These are phyloP conservation scores for Urocolius indicus DNA, from an alignment of 2,113 vertebrate genomes.

Conservation along the genomic window DNA sequence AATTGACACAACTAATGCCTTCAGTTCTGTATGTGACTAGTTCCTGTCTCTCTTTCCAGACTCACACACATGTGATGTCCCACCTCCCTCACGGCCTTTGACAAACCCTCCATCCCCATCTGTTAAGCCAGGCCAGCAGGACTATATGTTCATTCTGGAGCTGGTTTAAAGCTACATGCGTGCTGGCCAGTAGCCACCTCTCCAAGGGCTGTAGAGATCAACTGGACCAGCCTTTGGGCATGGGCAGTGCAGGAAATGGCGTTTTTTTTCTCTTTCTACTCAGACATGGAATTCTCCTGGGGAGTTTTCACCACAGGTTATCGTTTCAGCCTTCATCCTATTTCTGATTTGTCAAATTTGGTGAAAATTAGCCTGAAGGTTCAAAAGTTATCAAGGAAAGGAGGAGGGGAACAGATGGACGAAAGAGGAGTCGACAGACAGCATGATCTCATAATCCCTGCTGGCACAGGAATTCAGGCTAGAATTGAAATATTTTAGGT, in stretches of 20 bases:
- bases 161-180: background rate
- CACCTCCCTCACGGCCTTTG: background rate
- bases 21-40: background rate
- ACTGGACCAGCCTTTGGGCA: background rate
- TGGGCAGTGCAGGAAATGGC: background rate
- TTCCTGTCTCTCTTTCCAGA: background rate
- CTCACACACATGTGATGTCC: fast-evolving
- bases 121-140: background rate
- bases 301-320: background rate
- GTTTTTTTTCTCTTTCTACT: background rate
- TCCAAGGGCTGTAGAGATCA: background rate
- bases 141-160: background rate
- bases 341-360: slow-evolving; percentile 1
- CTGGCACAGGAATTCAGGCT: slow-evolving; percentile 48
- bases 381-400: slow-evolving; percentile 51
- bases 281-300: background rate
- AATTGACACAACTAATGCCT: background rate
- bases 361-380: slow-evolving; percentile 45
- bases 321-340: background rate
- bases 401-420: slow-evolving; percentile 54
- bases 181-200: background rate
- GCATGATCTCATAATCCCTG: slow-evolving; percentile 50
- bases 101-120: background rate
- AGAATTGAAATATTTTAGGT: slow-evolving; percentile 50
- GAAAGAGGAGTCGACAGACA: slow-evolving; percentile 51